phyloP scores from a whole-genome alignment of 2,888 invertebrate genomes.

The Folsomia manolachei region DNA sequence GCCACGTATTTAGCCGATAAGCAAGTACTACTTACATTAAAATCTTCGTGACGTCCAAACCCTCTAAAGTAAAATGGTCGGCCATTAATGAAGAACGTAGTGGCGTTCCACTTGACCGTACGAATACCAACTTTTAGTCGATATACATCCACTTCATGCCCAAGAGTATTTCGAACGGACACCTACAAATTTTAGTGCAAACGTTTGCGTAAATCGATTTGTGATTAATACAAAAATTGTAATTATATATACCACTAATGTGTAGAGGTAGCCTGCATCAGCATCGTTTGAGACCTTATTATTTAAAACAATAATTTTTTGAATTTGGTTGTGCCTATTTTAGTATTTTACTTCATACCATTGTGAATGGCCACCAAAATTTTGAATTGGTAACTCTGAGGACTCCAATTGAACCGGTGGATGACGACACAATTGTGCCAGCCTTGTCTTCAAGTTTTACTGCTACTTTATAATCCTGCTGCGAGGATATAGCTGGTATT shows the following conservation, averaged over 20 bases:
- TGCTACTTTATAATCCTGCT: background rate
- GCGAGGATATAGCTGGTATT: background rate
- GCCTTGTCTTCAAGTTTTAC: slow-evolving; percentile 35
- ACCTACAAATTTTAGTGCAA: slow-evolving; percentile 18
- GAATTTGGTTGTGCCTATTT: too few species aligned
- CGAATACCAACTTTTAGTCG: slow-evolving; percentile 47
- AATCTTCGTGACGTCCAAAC: slow-evolving; percentile 49
- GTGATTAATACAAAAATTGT: background rate
- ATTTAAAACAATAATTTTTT: too few species aligned
- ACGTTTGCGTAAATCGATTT: background rate
- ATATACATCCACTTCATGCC: slow-evolving; percentile 38
- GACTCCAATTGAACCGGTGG: slow-evolving; percentile 58
- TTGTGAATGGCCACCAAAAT: slow-evolving; percentile 79
- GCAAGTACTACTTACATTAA: slow-evolving; percentile 38
- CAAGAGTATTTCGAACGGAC: slow-evolving; percentile 20
- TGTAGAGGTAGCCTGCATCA: slow-evolving; percentile 72
- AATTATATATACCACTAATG: slow-evolving; percentile 64
- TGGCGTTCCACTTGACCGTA: slow-evolving; percentile 39
- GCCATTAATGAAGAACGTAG: slow-evolving; percentile 42
- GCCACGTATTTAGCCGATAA: too few species aligned
- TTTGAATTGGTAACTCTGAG: slow-evolving; percentile 68
- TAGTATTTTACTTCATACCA: too few species aligned
- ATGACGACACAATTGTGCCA: slow-evolving; percentile 32
- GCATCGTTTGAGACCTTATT: slow-evolving; percentile 39
- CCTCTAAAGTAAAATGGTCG: slow-evolving; percentile 49